Percentiles rank a stretch among this genome's conserved stretches.
Conservation (phyloP, 2,113 vertebrate species). For the Rhineura floridana region DNA sequence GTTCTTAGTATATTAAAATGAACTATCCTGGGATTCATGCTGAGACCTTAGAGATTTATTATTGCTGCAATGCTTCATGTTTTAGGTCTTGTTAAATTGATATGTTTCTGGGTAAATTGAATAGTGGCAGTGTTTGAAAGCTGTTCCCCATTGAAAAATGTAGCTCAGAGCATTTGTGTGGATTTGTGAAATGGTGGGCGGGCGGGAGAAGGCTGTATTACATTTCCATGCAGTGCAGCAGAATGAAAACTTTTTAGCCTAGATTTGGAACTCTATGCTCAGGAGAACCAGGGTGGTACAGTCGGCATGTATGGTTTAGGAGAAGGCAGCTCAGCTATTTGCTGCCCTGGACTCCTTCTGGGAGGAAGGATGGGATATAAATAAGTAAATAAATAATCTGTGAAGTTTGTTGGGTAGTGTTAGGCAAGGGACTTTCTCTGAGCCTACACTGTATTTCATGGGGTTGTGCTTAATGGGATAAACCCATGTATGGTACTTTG, state of each 20-base stretch:
- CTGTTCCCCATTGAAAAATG: background rate
- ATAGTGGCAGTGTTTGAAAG: constrained; percentile 12
- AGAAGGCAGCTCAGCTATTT: background rate
- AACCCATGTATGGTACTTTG: background rate
- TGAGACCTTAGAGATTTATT: constrained; percentile 15
- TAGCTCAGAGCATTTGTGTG: background rate
- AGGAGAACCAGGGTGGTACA: background rate
- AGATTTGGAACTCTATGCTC: background rate
- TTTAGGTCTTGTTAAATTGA: constrained; percentile 14
- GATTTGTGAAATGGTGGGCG: background rate
- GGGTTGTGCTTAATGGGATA: background rate
- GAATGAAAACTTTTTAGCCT: background rate
- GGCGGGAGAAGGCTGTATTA: background rate
- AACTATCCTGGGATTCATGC: background rate
- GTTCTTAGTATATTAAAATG: constrained; percentile 1
- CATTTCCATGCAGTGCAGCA: background rate
- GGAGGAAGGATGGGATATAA: too few relatives aligned
- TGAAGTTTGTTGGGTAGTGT: background rate
- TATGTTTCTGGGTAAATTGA: background rate
- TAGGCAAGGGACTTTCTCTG: background rate
- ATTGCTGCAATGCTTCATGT: background rate
- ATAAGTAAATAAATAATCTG: too few relatives aligned
- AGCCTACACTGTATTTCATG: background rate
- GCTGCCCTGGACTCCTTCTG: too few relatives aligned
- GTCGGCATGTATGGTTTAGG: background rate